A percentile compares a stretch with the other conserved stretches of the same genome.
These are phyloP conservation scores for Chamaetylas fuelleborni DNA, from an alignment of 2,113 vertebrate genomes.

Conservation along the genomic window DNA sequence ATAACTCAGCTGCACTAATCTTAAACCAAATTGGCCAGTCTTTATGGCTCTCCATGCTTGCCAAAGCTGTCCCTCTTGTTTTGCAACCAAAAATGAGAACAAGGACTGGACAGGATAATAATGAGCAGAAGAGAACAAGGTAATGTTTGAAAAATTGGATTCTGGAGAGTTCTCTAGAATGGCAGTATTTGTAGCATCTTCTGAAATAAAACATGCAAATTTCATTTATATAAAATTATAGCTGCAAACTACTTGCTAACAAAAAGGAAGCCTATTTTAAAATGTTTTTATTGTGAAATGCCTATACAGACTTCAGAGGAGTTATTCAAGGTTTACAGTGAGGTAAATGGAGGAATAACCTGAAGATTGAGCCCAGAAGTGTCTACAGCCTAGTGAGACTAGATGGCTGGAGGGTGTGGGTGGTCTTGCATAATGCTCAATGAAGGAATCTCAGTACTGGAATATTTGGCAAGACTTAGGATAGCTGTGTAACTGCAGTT, in stretches of 20 bases:
- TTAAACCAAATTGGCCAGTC: background rate
- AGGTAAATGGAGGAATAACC: background rate
- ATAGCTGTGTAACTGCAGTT: constrained; percentile 22
- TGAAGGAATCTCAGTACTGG: constrained; percentile 37
- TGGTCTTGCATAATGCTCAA: constrained; percentile 56
- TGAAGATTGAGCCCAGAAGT: background rate
- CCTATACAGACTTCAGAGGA: background rate
- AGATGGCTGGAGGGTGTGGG: constrained; percentile 35
- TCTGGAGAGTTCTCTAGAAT: background rate
- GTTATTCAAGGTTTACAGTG: background rate
- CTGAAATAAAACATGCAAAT: background rate
- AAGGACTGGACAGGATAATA: background rate
- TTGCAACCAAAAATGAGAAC: background rate
- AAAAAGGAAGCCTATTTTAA: background rate
- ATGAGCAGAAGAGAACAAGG: background rate
- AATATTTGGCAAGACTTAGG: constrained; percentile 29
- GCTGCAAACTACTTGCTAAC: background rate
- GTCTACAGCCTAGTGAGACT: background rate
- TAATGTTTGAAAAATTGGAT: constrained; percentile 22
- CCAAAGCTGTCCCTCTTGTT: constrained; percentile 6
- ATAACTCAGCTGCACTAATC: background rate
- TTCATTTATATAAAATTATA: background rate
- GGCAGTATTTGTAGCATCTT: background rate
- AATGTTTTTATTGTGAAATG: background rate
- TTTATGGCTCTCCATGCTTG: background rate